Evolutionary conservation across 2,797 vertebrate genomes (phyloP).

Genomic region (Nasua narica): DNA sequence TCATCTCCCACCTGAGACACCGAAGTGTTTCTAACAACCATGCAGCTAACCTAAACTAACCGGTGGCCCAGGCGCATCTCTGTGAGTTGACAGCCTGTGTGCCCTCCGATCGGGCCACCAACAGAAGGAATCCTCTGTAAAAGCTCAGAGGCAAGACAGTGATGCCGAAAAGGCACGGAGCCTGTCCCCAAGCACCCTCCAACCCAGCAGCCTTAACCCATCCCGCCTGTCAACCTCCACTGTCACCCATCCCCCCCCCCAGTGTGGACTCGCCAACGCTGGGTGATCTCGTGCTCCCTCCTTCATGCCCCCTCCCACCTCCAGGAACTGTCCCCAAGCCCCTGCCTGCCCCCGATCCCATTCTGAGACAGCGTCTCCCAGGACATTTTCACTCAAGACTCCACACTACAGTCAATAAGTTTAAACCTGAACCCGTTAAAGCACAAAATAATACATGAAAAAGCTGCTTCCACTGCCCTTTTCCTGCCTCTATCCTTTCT

Average conservation of each 20-base stretch:
- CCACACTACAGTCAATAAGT: neutral
- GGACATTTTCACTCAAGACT: neutral
- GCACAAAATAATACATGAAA: neutral
- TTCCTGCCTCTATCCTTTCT: neutral
- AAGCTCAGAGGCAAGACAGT: neutral
- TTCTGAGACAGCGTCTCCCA: neutral
- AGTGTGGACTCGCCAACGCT: accelerated
- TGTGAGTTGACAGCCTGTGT: neutral
- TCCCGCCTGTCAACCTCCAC: too few species aligned
- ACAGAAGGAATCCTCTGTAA: neutral
- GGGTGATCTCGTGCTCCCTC: neutral
- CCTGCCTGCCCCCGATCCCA: neutral
- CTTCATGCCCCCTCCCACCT: neutral
- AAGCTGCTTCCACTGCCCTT: neutral
- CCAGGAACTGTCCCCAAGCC: neutral
- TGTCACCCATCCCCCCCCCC: accelerated
- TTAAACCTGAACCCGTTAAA: neutral
- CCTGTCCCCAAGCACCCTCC: accelerated
- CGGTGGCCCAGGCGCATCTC: neutral
- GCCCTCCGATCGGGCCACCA: neutral
- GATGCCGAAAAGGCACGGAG: neutral
- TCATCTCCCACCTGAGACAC: neutral
- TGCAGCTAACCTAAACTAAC: neutral
- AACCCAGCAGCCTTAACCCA: neutral
- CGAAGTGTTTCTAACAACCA: neutral